phyloP scores from a whole-genome alignment of 1,140 invertebrate species.

The Semibalanus balanoides region DNA sequence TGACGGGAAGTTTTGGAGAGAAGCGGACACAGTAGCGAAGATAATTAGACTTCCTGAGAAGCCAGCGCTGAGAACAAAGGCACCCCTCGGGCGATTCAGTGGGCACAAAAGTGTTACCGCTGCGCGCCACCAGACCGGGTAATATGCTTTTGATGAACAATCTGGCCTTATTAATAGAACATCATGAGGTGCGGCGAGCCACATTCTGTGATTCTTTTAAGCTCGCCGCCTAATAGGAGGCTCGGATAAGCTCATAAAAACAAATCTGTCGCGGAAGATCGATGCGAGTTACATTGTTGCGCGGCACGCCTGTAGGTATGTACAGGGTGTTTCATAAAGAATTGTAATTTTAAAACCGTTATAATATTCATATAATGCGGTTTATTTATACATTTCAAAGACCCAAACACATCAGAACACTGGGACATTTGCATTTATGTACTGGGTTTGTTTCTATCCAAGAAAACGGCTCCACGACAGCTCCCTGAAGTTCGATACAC shows the following conservation, averaged over 20 bases:
- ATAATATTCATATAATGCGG: too few species aligned
- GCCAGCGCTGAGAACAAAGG: background rate
- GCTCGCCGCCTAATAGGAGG: background rate
- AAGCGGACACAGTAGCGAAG: background rate
- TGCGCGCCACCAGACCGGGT: background rate
- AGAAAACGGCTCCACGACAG: too few species aligned
- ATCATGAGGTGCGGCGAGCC: background rate
- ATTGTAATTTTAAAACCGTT: too few species aligned
- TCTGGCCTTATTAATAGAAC: background rate
- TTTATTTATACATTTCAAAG: too few species aligned
- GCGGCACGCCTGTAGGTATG: too few species aligned
- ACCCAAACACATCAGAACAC: too few species aligned
- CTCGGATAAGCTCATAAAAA: background rate
- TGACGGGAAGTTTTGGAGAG: background rate
- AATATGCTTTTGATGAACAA: constrained; percentile 1
- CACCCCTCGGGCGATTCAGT: background rate
- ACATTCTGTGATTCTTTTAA: background rate
- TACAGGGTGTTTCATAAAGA: too few species aligned
- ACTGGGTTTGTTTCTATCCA: too few species aligned
- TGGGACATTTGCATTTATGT: too few species aligned
- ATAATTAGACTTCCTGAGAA: background rate
- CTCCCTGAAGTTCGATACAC: too few species aligned
- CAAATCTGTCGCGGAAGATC: background rate
- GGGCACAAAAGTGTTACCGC: background rate
- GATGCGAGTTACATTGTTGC: too few species aligned